Conservation (phyloP, 2,113 vertebrate genomes). For the Piprites chloris region DNA sequence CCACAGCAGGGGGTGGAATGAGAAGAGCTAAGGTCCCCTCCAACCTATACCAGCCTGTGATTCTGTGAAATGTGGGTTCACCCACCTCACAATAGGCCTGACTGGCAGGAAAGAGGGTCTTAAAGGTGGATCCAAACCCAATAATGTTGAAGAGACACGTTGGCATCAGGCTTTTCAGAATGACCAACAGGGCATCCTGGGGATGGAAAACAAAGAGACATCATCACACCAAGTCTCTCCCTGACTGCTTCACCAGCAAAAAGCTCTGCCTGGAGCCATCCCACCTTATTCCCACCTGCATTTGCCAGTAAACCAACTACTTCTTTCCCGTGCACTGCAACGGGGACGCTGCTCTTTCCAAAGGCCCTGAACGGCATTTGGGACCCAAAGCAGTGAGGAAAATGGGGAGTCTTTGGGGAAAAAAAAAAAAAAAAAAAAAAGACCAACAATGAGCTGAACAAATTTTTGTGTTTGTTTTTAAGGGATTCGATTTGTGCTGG, state of each 20-base stretch:
- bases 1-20: neutral
- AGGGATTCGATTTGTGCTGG: constrained; percentile 8
- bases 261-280: neutral
- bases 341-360: neutral
- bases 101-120: constrained; percentile 86
- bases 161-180: constrained; percentile 90
- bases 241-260: neutral
- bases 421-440: neutral
- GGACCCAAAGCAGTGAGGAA: neutral
- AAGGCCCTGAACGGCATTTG: neutral
- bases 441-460: neutral
- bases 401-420: neutral
- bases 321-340: neutral
- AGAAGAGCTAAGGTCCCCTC: neutral
- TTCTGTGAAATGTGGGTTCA: neutral
- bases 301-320: neutral
- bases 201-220: neutral
- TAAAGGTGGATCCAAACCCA: constrained; percentile 90
- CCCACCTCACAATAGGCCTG: constrained; percentile 88
- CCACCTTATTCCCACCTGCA: neutral
- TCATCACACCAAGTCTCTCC: neutral
- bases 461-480: constrained; percentile 26
- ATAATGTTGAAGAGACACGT: constrained; percentile 89
- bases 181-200: constrained; percentile 89
- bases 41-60: neutral